A percentile compares a stretch with the other conserved stretches of the same genome.
Conservation (phyloP, 2,113 vertebrate genomes). For the Calyptomena viridis region DNA sequence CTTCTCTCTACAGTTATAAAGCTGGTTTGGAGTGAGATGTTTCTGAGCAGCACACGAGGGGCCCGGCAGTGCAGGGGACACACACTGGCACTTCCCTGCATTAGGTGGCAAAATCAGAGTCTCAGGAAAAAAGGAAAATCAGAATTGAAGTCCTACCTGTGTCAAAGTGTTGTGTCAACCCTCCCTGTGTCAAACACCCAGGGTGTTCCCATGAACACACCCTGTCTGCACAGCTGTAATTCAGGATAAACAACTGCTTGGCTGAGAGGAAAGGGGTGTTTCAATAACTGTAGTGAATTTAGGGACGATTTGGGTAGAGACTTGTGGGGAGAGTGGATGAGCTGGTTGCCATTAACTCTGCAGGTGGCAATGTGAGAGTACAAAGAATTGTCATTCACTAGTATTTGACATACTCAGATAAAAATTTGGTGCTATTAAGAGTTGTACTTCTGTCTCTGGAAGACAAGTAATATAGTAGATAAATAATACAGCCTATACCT, state of each 20-base stretch:
- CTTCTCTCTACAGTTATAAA: neutral
- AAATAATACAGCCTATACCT: neutral
- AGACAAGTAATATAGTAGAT: neutral
- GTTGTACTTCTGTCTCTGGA: neutral
- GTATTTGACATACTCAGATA: neutral
- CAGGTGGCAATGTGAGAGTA: neutral
- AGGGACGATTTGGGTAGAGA: neutral
- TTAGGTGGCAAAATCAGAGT: neutral
- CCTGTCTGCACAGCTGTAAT: neutral
- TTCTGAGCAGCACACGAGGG: neutral
- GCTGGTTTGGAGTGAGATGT: neutral
- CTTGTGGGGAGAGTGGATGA: neutral
- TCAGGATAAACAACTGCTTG: neutral
- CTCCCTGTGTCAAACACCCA: neutral
- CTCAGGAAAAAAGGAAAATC: neutral
- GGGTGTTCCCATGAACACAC: neutral
- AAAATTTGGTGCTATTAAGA: neutral
- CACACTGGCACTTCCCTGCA: rapidly evolving
- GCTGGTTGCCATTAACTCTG: neutral
- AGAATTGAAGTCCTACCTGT: neutral
- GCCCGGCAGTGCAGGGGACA: neutral
- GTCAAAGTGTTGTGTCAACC: neutral
- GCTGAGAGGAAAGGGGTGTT: neutral
- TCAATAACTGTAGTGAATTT: neutral
- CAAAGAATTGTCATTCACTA: neutral